phyloP scores from a whole-genome alignment of 2,888 invertebrate genomes.

The Drosophila neutralis region DNA sequence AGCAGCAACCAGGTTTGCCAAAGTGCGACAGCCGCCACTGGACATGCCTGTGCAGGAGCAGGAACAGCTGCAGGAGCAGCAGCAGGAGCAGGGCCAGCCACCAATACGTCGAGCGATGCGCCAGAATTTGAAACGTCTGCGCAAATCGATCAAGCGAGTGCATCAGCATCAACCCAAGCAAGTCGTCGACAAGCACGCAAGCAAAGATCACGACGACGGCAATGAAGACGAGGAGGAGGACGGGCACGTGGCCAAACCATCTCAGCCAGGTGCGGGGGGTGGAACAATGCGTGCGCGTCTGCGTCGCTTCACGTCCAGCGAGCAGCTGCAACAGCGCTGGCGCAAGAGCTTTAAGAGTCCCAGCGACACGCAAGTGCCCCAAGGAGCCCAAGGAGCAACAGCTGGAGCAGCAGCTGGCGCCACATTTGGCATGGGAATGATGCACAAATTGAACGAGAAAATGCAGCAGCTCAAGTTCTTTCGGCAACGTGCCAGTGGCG shows the following conservation, averaged over 20 bases:
- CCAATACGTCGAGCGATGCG: constrained; percentile 58
- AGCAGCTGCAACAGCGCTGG: constrained; percentile 78
- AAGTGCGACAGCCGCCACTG: constrained; percentile 67
- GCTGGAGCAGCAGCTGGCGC: constrained; percentile 22
- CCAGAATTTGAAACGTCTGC: constrained; percentile 77
- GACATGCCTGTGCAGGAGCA: constrained; percentile 47
- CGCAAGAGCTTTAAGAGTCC: constrained; percentile 73
- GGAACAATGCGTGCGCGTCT: constrained; percentile 69
- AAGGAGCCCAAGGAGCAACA: constrained; percentile 54
- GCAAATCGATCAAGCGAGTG: constrained; percentile 74
- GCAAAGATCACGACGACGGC: constrained; percentile 30
- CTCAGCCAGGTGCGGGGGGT: neutral
- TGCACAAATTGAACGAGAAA: constrained; percentile 78
- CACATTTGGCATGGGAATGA: constrained; percentile 9
- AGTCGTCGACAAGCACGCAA: constrained; percentile 15
- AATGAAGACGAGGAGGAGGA: constrained; percentile 36
- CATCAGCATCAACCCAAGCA: constrained; percentile 35
- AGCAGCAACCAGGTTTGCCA: constrained; percentile 72
- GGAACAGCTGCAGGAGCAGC: neutral
- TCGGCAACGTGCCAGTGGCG: constrained; percentile 10
- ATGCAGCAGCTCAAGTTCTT: constrained; percentile 79
- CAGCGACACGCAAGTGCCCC: neutral
- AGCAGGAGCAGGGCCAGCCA: neutral
- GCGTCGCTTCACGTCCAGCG: constrained; percentile 67
- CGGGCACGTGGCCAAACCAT: neutral